Conservation (phyloP, 1,140 invertebrate species). For the Bradysia coprophila region DNA sequence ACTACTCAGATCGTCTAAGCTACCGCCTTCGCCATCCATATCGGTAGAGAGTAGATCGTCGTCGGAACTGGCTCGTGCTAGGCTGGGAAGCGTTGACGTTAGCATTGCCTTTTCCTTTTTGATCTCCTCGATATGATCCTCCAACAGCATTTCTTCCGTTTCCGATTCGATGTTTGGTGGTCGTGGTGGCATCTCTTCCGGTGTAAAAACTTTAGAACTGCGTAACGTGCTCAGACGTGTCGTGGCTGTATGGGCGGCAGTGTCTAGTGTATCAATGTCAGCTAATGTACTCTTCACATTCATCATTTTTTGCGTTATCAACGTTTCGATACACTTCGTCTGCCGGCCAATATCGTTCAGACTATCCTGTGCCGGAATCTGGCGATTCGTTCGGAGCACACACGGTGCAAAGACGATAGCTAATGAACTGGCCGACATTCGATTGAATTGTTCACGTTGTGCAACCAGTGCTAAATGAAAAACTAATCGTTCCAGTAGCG, state of each 20-base stretch:
- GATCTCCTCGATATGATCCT: conserved; percentile 52
- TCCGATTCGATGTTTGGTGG: conserved; percentile 2
- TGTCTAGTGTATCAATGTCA: conserved; percentile 77
- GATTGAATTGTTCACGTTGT: conserved; percentile 69
- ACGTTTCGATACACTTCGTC: conserved; percentile 72
- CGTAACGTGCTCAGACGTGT: conserved; percentile 51
- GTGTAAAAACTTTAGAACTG: conserved; percentile 50
- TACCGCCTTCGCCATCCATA: conserved; percentile 46
- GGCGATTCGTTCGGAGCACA: conserved; percentile 69
- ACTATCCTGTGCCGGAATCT: conserved; percentile 76
- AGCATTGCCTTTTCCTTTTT: conserved; percentile 66
- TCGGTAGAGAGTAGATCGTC: conserved; percentile 62
- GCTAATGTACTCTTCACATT: conserved; percentile 61
- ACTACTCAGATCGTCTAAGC: conserved; percentile 36
- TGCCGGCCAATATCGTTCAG: conserved; percentile 60
- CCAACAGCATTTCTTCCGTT: conserved; percentile 41
- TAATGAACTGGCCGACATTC: conserved; percentile 79
- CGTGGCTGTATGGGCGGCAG: conserved; percentile 55
- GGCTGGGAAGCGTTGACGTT: conserved; percentile 56
- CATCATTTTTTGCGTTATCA: conserved; percentile 51
- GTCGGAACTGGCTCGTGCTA: conserved; percentile 58
- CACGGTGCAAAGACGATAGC: conserved; percentile 93
- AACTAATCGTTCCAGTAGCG: conserved; percentile 79
- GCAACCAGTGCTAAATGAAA: conserved; percentile 85
- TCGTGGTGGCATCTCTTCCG: conserved; percentile 32